Conservation (phyloP, 2,113 vertebrate genomes). For the Ammodytes marinus region DNA sequence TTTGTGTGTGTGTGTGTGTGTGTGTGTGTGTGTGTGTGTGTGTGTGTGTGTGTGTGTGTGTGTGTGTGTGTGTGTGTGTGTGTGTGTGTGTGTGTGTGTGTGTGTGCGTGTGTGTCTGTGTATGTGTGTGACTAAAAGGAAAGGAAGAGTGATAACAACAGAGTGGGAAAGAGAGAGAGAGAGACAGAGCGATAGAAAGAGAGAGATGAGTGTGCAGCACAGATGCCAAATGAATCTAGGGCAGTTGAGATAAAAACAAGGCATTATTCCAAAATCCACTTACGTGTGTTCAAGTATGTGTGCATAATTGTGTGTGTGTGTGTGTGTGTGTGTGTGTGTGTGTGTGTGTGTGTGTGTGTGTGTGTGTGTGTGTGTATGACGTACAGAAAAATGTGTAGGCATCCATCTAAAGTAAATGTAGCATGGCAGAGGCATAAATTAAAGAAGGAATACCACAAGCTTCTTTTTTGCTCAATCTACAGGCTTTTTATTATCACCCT, state of each 20-base stretch:
- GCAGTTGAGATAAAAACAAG: slow-evolving; percentile 71
- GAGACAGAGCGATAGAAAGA: slow-evolving; percentile 36
- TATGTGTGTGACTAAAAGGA: slow-evolving; percentile 8
- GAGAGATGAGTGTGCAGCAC: slow-evolving; percentile 75
- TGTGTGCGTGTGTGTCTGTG: slow-evolving; percentile 6
- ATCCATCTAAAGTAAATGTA: slow-evolving; percentile 15
- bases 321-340: slow-evolving; percentile 7
- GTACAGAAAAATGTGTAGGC: slow-evolving; percentile 19
- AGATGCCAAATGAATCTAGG: slow-evolving; percentile 83
- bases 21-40: no score
- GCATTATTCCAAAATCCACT: slow-evolving; percentile 80
- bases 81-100: slow-evolving; percentile 20
- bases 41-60: no score
- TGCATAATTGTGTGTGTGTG: slow-evolving; percentile 38
- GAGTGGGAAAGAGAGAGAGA: slow-evolving; percentile 24
- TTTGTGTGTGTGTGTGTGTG: no score
- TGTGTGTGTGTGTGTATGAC: neutral
- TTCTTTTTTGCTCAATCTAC: slow-evolving; percentile 3
- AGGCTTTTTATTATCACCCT: slow-evolving; percentile 44
- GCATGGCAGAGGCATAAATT: slow-evolving; percentile 36
- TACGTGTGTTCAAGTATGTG: slow-evolving; percentile 54
- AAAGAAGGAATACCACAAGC: slow-evolving; percentile 36
- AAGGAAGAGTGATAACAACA: slow-evolving; percentile 53
- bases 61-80: slow-evolving; percentile 40
- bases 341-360: neutral